Evolutionary conservation across 2,797 vertebrate genomes (phyloP).

Genomic region (Lepilemur septentrionalis): DNA sequence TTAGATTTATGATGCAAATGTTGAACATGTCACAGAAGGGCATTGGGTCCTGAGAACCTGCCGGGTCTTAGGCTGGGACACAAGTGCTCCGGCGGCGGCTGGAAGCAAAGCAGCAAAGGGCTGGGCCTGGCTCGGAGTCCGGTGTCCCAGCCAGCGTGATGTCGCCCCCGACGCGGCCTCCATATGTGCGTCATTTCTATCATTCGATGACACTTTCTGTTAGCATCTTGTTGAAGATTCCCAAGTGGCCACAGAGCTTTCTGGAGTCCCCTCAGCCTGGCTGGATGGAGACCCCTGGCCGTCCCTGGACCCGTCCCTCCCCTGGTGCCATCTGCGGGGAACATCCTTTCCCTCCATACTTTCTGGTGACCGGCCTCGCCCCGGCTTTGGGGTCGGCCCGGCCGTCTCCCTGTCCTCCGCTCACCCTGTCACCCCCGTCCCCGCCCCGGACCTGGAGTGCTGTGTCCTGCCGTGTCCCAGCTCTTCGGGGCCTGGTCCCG

Average conservation of each 20-base stretch:
- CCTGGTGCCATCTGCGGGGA: accelerated
- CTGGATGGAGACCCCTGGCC: too few relatives aligned
- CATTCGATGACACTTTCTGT: accelerated
- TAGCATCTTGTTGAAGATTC: accelerated
- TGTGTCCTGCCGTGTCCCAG: accelerated
- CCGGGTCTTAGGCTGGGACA: background rate
- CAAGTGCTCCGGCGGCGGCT: accelerated
- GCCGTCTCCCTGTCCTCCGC: background rate
- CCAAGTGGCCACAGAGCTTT: background rate
- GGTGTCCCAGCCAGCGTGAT: accelerated
- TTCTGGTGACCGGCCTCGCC: accelerated
- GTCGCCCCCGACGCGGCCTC: accelerated
- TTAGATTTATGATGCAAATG: background rate
- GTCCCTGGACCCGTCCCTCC: accelerated
- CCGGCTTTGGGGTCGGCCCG: too few relatives aligned
- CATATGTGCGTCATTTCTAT: accelerated
- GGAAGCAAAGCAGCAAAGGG: background rate
- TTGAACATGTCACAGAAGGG: accelerated
- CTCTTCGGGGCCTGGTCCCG: accelerated
- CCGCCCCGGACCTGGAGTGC: background rate
- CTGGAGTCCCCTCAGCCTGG: background rate
- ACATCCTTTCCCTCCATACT: accelerated
- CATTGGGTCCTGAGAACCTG: accelerated
- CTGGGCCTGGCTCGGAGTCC: accelerated
- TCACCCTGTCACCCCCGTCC: background rate